Base-by-base conservation (phyloP, 2,888 invertebrate genomes). In the Hirtodrosophila confusa region DNA sequence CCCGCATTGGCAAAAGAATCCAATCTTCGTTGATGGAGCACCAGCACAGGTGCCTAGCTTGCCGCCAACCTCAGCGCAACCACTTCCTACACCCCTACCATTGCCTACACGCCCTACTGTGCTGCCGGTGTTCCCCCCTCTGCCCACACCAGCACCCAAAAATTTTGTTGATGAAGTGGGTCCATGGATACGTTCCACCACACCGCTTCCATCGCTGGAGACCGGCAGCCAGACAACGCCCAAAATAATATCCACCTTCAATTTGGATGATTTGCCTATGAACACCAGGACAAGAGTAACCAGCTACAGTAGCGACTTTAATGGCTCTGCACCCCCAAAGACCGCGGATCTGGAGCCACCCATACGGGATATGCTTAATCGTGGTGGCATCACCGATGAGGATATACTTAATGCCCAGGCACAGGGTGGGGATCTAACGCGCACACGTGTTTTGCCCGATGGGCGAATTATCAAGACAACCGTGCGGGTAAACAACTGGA, bases 321-420 rank as follows among this genome's bases (percentile, higher is more conserved):
- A 17, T 10, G 61, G 66, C 3, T 29, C 45, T 3, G 48, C 50
- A 4, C 43, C 50, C 7, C 73, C 74, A 1, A 60, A 39, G 1
- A 6, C 61, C 0, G 27, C 57, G 0, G 69, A 80, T 4, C 3
- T 88, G 5, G 71, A 75, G 35, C 72, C 80, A 0, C 40, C 57
- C 3, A 49, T 76, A 17, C 69, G 56, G 45, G 69, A 78, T 1
- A 12, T 74, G 6, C 58, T 88, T 4, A 9, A 40, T 12, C 74
- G 62, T 12, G 79, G 75, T 9, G 87, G 88, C 44, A 86, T 88
- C 36, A 77, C 68, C 8, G 80, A 85, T 3, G 65, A 70, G 17
- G 87, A 88, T 11, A 57, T 85, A 7, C 53, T 29, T 0, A 60
- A 69, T 27, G 58, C 78, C 1, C 55, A 60, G n/a, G 69, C 64